Conservation (phyloP, 1,140 invertebrate genomes). For the Atta texana region DNA sequence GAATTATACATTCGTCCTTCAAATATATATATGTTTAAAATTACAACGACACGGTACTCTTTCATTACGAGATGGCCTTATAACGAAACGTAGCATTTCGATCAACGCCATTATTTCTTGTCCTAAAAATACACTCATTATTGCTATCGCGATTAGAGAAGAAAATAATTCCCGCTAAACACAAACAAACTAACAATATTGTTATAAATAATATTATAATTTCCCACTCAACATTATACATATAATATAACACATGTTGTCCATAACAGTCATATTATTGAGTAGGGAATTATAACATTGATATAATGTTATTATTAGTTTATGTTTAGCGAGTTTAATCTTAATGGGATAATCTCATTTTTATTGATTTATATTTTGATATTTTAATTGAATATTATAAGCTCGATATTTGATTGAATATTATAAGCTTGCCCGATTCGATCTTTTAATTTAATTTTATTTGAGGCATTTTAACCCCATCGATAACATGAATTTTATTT, state of each 20-base stretch:
- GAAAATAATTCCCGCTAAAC: too few relatives aligned
- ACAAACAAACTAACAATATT: too few relatives aligned
- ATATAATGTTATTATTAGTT: too few relatives aligned
- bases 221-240: too few relatives aligned
- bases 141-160: neutral
- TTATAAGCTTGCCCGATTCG: neutral
- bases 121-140: conserved; percentile 2
- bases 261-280: too few relatives aligned
- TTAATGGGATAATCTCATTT: neutral
- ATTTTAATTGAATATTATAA: neutral
- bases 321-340: too few relatives aligned
- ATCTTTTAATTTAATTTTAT: neutral
- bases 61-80: neutral
- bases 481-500: too few relatives aligned
- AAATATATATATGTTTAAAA: conserved; percentile 1
- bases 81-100: neutral
- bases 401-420: neutral
- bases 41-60: conserved; percentile 3
- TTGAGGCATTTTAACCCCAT: neutral
- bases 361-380: too few relatives aligned
- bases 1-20: conserved; percentile 9
- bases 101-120: conserved; percentile 24
- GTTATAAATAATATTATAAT: too few relatives aligned
- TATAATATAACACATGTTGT: too few relatives aligned
- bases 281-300: too few relatives aligned